phyloP scores from a whole-genome alignment of 2,113 vertebrate species.

The Anoura caudifer region DNA sequence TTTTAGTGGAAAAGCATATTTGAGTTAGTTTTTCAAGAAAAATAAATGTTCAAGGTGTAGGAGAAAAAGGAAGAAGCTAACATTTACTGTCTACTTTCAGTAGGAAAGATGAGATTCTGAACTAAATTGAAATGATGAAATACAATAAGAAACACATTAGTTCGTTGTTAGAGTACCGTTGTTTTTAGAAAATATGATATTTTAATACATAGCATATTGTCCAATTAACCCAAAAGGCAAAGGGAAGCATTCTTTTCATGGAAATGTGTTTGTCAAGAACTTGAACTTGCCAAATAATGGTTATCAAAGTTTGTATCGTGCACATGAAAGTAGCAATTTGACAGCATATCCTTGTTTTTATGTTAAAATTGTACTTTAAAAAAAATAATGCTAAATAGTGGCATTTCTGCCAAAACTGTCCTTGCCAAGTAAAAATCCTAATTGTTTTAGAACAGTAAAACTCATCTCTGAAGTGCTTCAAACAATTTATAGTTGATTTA shows the following conservation, averaged over 20 bases:
- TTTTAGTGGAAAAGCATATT: background rate
- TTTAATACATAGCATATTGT: background rate
- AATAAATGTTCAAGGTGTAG: background rate
- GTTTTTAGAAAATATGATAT: background rate
- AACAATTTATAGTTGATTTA: background rate
- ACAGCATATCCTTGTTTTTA: background rate
- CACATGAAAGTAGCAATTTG: background rate
- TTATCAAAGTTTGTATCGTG: background rate
- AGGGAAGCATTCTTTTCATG: background rate
- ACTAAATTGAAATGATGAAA: constrained; percentile 28
- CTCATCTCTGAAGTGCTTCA: background rate
- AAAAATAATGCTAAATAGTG: background rate
- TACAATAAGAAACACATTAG: background rate
- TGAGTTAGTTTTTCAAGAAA: constrained; percentile 11
- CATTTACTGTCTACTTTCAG: background rate
- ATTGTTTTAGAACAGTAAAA: background rate
- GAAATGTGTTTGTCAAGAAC: background rate
- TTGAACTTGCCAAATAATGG: background rate
- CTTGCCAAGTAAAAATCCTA: background rate
- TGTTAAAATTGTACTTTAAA: background rate
- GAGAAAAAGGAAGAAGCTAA: background rate
- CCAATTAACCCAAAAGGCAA: background rate
- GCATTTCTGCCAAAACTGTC: background rate
- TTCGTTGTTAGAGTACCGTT: background rate
- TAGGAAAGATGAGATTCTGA: background rate